Conservation (phyloP, 2,888 invertebrate species). For the Steinernema hermaphroditum region DNA sequence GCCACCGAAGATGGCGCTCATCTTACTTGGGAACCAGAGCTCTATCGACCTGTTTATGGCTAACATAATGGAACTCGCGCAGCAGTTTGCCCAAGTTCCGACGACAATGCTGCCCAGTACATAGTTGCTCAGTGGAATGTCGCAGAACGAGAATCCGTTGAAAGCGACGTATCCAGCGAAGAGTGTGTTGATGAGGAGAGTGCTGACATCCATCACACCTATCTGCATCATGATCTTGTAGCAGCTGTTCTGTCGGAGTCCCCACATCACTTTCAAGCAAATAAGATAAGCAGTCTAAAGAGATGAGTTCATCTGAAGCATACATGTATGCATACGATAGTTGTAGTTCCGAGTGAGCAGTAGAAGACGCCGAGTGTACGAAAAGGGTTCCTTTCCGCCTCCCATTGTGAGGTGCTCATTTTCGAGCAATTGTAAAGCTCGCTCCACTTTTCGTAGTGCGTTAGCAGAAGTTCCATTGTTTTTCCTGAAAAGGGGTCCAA, state of each 20-base stretch:
- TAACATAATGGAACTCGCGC: conserved; percentile 1
- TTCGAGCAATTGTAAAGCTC: neutral
- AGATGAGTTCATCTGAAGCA: neutral
- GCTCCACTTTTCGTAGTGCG: neutral
- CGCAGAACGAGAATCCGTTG: conserved; percentile 17
- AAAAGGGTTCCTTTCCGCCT: neutral
- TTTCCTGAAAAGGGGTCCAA: too few species aligned
- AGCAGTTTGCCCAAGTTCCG: neutral
- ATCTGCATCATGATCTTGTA: conserved; percentile 32
- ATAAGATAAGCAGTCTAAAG: conserved; percentile 27
- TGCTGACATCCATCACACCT: conserved; percentile 27
- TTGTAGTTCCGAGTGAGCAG: neutral
- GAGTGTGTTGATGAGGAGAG: neutral
- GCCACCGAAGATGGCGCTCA: conserved; percentile 4
- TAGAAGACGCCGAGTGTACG: conserved; percentile 14
- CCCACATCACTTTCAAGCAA: conserved; percentile 19
- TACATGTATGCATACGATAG: neutral
- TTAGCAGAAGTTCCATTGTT: neutral
- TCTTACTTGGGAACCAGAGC: neutral
- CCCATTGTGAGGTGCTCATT: neutral
- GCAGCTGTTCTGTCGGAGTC: conserved; percentile 12
- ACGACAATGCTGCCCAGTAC: conserved; percentile 4
- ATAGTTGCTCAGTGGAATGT: conserved; percentile 6
- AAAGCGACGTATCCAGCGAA: conserved; percentile 18
- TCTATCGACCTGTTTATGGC: conserved; percentile 27